Evolutionary conservation across 2,797 vertebrate species (phyloP), one percentile per base, ranked within the genome.

Genomic region (Pygocentrus nattereri): DNA sequence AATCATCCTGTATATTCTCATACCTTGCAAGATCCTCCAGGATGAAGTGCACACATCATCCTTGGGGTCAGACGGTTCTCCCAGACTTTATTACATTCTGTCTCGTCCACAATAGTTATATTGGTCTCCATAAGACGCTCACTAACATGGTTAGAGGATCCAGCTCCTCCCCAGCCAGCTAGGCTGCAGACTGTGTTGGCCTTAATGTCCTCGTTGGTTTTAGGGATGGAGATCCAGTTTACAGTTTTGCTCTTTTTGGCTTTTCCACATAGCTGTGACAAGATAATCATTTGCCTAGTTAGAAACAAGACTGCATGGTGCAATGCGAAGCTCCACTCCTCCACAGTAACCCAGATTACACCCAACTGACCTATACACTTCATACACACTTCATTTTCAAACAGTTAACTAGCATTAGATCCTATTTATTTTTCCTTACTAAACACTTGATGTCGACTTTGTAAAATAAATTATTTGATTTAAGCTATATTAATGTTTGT

Each of bases 11-110:
- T n/a, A n/a, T n/a, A n/a, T 61, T 30, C 16, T 61, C 58, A 15
- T 61, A 65, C 62, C 62, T 38, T 54, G 38, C 65, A 68, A 44
- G 38, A 12, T 23, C 38, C 38, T 44, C 65, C 65, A 44, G 65
- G 38, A 68, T 68, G 18, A 44, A 23, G 2, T 68, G 65, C 65
- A 44, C 65, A 68, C n/a, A 68, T 5, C 65, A 44, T 68, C 23
- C 65, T 44, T 2, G 19, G 19, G 19, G 34, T 68, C 13, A 38
- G 31, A n/a, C 4, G 10, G 2, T 41, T 23, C 18, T 23, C 15
- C 65, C 65, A 68, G 11, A 23, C 8, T 0, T 44, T 44, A 0
- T 44, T 44, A 23, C 65, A 68, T 41, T 4, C 4, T 1, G 3
- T 15, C 8, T n/a, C 0, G 65, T 23, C 38, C 23, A 23, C 23